Conservation (phyloP, 92 coral and sea anemone species). For the Epizoanthus scotinus region DNA sequence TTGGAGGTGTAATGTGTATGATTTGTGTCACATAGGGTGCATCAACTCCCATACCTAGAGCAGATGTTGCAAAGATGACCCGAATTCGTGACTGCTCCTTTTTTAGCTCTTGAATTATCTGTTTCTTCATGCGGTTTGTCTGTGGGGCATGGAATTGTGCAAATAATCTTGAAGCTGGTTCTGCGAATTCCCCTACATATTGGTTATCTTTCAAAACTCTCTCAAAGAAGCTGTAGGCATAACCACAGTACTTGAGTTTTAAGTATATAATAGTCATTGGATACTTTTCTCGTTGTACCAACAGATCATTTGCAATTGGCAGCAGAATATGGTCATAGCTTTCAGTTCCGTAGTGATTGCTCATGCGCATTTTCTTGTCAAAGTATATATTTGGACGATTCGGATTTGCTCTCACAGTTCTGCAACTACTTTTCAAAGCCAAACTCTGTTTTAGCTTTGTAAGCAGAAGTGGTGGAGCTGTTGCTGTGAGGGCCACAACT, state of each 20-base stretch:
- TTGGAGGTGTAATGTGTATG: conserved; percentile 41
- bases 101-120: conserved; percentile 40
- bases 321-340: conserved; percentile 32
- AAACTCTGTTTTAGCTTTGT: conserved; percentile 42
- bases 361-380: conserved; percentile 28
- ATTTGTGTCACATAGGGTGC: conserved; percentile 40
- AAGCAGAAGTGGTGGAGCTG: conserved; percentile 59
- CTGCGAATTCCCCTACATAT: conserved; percentile 27
- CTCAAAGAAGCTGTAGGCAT: conserved; percentile 49
- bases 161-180: conserved; percentile 44
- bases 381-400: conserved; percentile 36
- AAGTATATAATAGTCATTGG: conserved; percentile 50
- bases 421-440: conserved; percentile 25
- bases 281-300: conserved; percentile 21
- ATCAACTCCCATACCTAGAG: conserved; percentile 38
- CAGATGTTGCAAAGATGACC: conserved; percentile 39
- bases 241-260: conserved; percentile 52
- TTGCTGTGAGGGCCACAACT: conserved; percentile 63
- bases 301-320: conserved; percentile 45
- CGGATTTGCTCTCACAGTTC: conserved; percentile 54
- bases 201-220: conserved; percentile 38
- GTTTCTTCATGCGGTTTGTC: conserved; percentile 45
- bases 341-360: conserved; percentile 29
- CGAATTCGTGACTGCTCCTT: conserved; percentile 40
- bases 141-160: conserved; percentile 52